Evolutionary conservation across 2,797 vertebrate genomes (phyloP), one percentile per base, ranked within the genome.

Genomic region (Clangula hyemalis): DNA sequence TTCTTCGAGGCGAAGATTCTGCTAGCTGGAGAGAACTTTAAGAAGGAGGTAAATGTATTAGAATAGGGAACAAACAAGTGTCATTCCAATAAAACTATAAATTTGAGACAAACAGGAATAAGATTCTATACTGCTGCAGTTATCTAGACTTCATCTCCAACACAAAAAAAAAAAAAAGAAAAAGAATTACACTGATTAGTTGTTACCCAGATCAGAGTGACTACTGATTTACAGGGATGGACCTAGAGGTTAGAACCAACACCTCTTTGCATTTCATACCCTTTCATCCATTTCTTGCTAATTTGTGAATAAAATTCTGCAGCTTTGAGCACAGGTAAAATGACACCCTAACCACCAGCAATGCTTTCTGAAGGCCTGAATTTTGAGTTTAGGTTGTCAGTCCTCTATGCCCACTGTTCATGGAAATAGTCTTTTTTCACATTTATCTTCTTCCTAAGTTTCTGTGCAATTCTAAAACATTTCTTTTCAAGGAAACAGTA

Each of bases 101-200:
- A 68, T 7, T 5, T 47, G 32, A 82, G 41, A 69, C 2, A 0
- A 34, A 24, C 0, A 1, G 11, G 38, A 68, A 6, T 36, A n/a
- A 61, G 43, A 76, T 70, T n/a, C 32, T 38, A 11, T 22, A 51
- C 27, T 10, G 78, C 61, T 74, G 30, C 60, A 47, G 49, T n/a
- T 47, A 61, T 56, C 24, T 16, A 45, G 20, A 22, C 58, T 66
- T 78, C 49, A 39, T 30, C 54, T 76, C 61, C 25, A 36, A 21
- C 39, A 78, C 32, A 34, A 43, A 73, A 15, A 11, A n/a, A 34
- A 43, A 73, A 15, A 30, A 25, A 53, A 68, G 11, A 13, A 30
- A 16, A 16, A 30, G 24, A 69, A 22, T 25, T 56, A 47, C 34
- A 69, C 25, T 7, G 10, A 28, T 38, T 18, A 53, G 39, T 34